Conservation (phyloP, 1,140 invertebrate species). For the Ganaspis sp. region DNA sequence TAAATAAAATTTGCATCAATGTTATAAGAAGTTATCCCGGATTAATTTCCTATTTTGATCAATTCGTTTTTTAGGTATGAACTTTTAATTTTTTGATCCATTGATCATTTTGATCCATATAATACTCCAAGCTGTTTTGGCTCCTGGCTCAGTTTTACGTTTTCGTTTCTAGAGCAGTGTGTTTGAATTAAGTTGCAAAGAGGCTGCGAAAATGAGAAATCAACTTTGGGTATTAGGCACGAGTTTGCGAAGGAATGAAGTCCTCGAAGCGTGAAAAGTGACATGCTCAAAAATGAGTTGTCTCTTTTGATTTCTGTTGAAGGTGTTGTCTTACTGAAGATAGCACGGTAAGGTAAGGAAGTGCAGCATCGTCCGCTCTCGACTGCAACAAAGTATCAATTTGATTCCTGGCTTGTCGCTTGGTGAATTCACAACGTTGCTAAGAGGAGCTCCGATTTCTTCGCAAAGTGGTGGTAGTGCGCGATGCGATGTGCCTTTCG, state of each 20-base stretch:
- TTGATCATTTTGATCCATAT: no score
- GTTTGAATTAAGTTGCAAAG: neutral
- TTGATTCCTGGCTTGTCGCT: conserved; percentile 16
- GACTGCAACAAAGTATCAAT: conserved; percentile 14
- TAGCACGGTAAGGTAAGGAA: neutral
- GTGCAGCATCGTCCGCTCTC: neutral
- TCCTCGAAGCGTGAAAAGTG: neutral
- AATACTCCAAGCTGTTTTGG: no score
- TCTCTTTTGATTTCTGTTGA: neutral
- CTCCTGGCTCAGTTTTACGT: no score
- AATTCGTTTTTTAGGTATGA: no score
- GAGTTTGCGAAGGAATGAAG: neutral
- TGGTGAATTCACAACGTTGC: neutral
- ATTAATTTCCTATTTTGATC: no score
- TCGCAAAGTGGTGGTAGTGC: neutral
- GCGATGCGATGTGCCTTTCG: conserved; percentile 8
- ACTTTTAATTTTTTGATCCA: no score
- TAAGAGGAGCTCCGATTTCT: neutral
- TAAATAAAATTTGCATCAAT: no score
- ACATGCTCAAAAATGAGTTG: neutral
- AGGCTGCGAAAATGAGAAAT: neutral
- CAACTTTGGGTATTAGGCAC: neutral
- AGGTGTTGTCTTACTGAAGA: neutral
- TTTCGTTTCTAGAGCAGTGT: no score
- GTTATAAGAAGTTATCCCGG: no score